Evolutionary conservation across 2,113 vertebrate species (phyloP).

Genomic region (Meleagris gallopavo): DNA sequence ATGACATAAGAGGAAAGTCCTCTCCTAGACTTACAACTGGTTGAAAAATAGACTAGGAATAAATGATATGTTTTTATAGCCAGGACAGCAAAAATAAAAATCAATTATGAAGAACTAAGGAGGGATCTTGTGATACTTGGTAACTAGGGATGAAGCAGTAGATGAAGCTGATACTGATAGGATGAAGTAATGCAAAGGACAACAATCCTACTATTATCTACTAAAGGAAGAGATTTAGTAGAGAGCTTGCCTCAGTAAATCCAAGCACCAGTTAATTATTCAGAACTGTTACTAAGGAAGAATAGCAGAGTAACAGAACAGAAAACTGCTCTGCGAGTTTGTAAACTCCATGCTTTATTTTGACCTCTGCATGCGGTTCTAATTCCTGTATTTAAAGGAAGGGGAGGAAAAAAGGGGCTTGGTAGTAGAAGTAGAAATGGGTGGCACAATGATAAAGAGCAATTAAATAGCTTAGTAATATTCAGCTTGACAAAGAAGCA

Average conservation of each 20-base stretch:
- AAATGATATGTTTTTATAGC: neutral
- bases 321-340: neutral
- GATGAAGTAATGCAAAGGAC: neutral
- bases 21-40: neutral
- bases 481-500: neutral
- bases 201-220: neutral
- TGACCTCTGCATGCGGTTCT: neutral
- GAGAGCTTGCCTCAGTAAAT: neutral
- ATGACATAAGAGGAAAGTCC: slow-evolving; percentile 12
- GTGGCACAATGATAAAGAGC: slow-evolving; percentile 20
- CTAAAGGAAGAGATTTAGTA: neutral
- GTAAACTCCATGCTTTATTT: neutral
- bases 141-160: neutral
- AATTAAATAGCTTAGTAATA: slow-evolving; percentile 30
- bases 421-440: neutral
- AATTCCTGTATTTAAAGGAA: neutral
- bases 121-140: neutral
- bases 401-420: neutral
- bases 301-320: neutral
- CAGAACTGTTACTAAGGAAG: neutral
- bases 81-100: neutral
- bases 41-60: neutral
- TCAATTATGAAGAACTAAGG: neutral
- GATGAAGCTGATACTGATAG: neutral
- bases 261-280: neutral